phyloP scores from a whole-genome alignment of 2,797 vertebrate genomes.

The Holocentrus rufus region DNA sequence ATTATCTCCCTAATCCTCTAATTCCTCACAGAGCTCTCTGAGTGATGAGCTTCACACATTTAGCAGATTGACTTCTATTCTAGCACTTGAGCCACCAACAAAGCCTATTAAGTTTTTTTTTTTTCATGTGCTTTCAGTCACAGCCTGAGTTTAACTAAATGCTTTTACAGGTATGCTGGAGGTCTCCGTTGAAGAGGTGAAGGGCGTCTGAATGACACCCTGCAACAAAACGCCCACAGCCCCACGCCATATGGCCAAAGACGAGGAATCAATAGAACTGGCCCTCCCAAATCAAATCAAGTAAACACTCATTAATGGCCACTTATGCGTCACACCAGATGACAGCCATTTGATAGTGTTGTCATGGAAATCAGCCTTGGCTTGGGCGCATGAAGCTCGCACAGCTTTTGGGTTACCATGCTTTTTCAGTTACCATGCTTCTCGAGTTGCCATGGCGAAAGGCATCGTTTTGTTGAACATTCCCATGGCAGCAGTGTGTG shows the following conservation, averaged over 20 bases:
- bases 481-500: not conserved
- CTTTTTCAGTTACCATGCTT: conserved; percentile 28
- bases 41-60: conserved; percentile 74
- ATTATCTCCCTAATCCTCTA: conserved; percentile 64
- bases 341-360: conserved; percentile 31
- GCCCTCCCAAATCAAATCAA: conserved; percentile 2
- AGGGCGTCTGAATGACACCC: conserved; percentile 45
- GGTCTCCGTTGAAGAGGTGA: conserved; percentile 30
- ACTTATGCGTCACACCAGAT: conserved; percentile 24
- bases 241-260: conserved; percentile 4
- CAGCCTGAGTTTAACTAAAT: conserved; percentile 18
- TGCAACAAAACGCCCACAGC: not conserved
- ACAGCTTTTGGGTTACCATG: conserved; percentile 21
- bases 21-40: conserved; percentile 67
- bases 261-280: not conserved
- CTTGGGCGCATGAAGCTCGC: conserved; percentile 1
- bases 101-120: conserved; percentile 57
- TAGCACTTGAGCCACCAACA: conserved; percentile 29
- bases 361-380: conserved; percentile 19
- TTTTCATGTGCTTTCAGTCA: conserved; percentile 50
- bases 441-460: not conserved
- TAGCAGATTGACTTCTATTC: conserved; percentile 70
- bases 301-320: not conserved
- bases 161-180: conserved; percentile 31
- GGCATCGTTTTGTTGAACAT: not conserved